Evolutionary conservation across 2,888 invertebrate species (phyloP).

Genomic region (Chouioia cunea): DNA sequence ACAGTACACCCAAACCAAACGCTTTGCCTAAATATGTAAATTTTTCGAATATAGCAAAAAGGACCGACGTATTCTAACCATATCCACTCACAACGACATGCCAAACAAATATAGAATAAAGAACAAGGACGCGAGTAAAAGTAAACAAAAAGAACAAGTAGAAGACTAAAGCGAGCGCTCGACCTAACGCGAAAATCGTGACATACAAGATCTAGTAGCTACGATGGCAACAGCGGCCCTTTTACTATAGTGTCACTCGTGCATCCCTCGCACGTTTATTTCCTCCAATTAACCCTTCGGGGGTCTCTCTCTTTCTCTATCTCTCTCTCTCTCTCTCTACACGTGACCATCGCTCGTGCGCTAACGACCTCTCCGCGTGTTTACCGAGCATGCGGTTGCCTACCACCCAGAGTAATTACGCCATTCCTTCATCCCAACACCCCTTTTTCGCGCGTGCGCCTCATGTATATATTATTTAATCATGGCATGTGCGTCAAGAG

Average conservation of each 20-base stretch:
- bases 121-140: too few species aligned
- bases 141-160: too few species aligned
- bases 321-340: constrained; percentile 28
- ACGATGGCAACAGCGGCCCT: too few species aligned
- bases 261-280: constrained; percentile 52
- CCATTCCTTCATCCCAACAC: neutral
- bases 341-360: constrained; percentile 42
- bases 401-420: constrained; percentile 17
- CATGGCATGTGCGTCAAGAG: neutral
- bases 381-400: constrained; percentile 46
- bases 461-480: constrained; percentile 19
- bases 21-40: too few species aligned
- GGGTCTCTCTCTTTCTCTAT: constrained; percentile 39
- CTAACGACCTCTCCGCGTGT: constrained; percentile 49
- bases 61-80: too few species aligned
- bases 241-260: neutral
- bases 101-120: too few species aligned
- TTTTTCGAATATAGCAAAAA: too few species aligned
- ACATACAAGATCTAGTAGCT: too few species aligned
- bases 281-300: constrained; percentile 67
- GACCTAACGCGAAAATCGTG: too few species aligned
- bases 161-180: too few species aligned
- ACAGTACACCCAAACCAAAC: too few species aligned
- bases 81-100: too few species aligned
- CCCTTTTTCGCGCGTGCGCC: neutral